Percentiles rank a stretch among this genome's conserved stretches.
These are phyloP conservation scores for Agonopterix arenella DNA, from an alignment of 2,888 invertebrate species.

Conservation along the genomic window DNA sequence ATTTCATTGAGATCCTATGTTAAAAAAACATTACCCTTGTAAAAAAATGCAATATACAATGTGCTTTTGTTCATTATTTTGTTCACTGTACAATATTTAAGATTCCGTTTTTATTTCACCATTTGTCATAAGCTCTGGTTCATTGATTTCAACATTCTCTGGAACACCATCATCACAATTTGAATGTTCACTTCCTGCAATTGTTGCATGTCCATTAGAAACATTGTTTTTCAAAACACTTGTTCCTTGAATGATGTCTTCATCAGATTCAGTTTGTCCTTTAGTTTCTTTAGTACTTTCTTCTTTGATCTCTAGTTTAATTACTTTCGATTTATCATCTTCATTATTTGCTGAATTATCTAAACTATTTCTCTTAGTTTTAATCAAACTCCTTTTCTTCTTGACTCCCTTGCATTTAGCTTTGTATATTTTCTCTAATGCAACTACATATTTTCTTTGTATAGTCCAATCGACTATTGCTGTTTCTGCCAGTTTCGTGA, in stretches of 20 bases:
- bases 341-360: conserved; percentile 13
- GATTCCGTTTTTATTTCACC: conserved; percentile 14
- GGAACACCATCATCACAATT: background rate
- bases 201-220: conserved; percentile 10
- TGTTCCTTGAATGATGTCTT: conserved; percentile 10
- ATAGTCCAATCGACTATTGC: conserved; percentile 85
- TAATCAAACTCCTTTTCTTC: conserved; percentile 55
- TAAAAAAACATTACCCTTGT: background rate
- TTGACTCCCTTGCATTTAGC: conserved; percentile 65
- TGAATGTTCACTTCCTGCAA: background rate
- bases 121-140: background rate
- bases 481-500: conserved; percentile 73
- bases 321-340: conserved; percentile 43
- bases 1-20: conserved; percentile 7
- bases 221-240: too few relatives aligned
- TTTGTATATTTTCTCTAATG: conserved; percentile 78
- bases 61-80: background rate
- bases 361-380: conserved; percentile 40
- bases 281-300: background rate
- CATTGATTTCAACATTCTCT: conserved; percentile 14
- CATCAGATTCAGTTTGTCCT: background rate
- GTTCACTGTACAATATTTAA: conserved; percentile 7
- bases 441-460: conserved; percentile 73
- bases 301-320: conserved; percentile 45
- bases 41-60: background rate